Evolutionary conservation across 2,113 vertebrate species (phyloP), one percentile per base, ranked within the genome.

Genomic region (Nematolebias whitei): DNA sequence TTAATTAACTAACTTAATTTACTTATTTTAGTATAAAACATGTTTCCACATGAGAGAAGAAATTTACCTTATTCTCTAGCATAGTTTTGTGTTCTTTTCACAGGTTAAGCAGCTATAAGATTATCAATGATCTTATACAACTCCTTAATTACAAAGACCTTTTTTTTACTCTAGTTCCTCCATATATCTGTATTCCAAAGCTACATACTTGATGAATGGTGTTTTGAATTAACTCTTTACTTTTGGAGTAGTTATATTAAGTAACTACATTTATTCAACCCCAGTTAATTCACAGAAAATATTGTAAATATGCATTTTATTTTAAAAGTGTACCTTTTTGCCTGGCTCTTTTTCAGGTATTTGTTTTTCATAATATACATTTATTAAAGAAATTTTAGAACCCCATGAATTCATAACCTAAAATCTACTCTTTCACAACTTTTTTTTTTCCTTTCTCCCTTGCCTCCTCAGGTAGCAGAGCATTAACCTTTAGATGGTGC

Each of bases 401-500:
- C 45, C 14, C 9, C 65, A 40, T 39, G 26, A 69, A 71, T 65
- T 5, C 53, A 74, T 43, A 24, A 35, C 44, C 64, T 71, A 71
- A 81, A 76, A 63, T 60, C 71, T 78, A 69, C 64, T 65, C 45
- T 71, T 74, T 53, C 50, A 56, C 26, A 10, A 54, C 59, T 77
- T 47, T 63, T 38, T 64, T 67, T 70, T 19, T n/a, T 16, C 10
- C 52, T 45, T 23, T 20, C 64, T 55, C 41, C 57, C 49, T 49
- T 24, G 60, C 47, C 63, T 78, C 80, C 14, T 58, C 80, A 82
- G 78, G 72, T 68, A 77, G 76, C 50, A 14, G 35, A 69, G 71
- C 70, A 87, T 90, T 88, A 89, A 87, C 84, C 82, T 87, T 88
- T 88, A 68, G 77, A 77, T 63, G 61, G 57, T 76, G 89, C 53